Conservation (phyloP, 2,797 vertebrate species). For the Argyrosomus regius region DNA sequence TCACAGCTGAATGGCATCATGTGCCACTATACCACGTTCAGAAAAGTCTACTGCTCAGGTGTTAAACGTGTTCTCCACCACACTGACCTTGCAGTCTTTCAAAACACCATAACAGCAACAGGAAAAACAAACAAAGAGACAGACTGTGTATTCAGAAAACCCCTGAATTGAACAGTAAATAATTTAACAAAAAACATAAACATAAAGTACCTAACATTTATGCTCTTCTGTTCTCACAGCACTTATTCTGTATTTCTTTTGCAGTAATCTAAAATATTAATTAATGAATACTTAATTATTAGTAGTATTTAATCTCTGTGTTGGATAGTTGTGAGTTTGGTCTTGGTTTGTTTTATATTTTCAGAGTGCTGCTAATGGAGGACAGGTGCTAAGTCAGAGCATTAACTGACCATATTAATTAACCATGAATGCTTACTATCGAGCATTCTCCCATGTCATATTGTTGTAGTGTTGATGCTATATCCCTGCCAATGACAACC, state of each 20-base stretch:
- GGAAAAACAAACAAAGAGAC: neutral
- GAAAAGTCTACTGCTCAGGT: neutral
- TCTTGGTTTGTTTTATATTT: constrained; percentile 6
- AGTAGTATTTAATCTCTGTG: neutral
- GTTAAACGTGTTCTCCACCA: neutral
- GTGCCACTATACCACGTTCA: neutral
- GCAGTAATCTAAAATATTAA: neutral
- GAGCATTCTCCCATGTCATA: constrained; percentile 7
- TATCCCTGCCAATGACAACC: constrained; percentile 17
- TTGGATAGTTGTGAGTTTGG: neutral
- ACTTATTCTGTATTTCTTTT: neutral
- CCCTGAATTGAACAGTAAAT: neutral
- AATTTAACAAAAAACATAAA: neutral
- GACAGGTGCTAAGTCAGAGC: neutral
- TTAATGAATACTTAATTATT: neutral
- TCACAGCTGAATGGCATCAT: neutral
- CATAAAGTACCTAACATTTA: neutral
- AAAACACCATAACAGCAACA: neutral
- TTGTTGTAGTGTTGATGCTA: constrained; percentile 3
- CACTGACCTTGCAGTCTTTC: neutral
- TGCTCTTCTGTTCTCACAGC: neutral
- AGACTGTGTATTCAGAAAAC: neutral
- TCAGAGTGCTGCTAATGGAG: neutral
- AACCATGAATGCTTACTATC: neutral
- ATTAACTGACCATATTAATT: constrained; percentile 10